Percentiles rank a stretch among this genome's conserved stretches.
These are phyloP conservation scores for Halcyon badia DNA, from an alignment of 2,797 vertebrate genomes.

Conservation along the genomic window DNA sequence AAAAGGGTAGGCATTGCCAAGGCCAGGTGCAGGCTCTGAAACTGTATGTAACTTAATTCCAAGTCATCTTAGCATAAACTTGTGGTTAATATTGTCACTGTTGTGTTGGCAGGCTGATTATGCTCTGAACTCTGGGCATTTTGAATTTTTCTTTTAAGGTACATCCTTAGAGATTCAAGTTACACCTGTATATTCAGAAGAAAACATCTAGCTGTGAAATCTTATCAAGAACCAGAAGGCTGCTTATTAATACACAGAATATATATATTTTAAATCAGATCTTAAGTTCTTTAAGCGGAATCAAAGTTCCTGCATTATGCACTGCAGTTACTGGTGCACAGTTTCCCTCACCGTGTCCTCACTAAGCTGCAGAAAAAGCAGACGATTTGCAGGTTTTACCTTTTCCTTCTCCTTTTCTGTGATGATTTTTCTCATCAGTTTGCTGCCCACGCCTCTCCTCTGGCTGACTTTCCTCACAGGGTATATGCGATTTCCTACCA, in stretches of 20 bases:
- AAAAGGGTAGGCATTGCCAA: neutral
- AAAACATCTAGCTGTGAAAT: neutral
- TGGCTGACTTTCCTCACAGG: neutral
- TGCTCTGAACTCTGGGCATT: neutral
- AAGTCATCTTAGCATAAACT: neutral
- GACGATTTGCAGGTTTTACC: neutral
- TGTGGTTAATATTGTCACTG: neutral
- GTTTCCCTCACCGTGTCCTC: neutral
- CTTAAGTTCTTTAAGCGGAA: neutral
- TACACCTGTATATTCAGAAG: neutral
- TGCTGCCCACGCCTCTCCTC: neutral
- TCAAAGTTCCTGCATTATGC: neutral
- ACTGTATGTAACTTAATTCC: neutral
- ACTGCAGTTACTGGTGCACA: neutral
- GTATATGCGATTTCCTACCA: neutral
- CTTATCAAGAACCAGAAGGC: neutral
- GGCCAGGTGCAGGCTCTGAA: constrained; percentile 32
- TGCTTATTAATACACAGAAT: neutral
- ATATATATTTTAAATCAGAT: neutral
- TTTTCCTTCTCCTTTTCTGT: neutral
- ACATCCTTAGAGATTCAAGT: neutral
- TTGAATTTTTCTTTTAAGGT: neutral
- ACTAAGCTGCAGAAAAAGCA: neutral
- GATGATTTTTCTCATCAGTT: neutral
- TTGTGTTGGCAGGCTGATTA: neutral